Base-by-base conservation (phyloP, 2,888 invertebrate genomes). In the Cactoblastis cactorum region DNA sequence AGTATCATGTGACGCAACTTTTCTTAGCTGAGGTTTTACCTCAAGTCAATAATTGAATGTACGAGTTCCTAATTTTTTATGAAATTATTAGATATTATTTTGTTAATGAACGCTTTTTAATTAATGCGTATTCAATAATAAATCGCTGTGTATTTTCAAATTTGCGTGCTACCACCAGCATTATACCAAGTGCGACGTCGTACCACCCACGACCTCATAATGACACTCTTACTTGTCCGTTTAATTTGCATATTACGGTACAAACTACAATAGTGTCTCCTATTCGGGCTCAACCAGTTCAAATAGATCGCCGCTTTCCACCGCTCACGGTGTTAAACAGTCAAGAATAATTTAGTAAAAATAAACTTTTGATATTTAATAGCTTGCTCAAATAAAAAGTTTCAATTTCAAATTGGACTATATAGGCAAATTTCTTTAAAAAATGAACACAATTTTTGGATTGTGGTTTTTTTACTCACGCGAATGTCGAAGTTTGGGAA, bases 211-310 rank as follows among this genome's bases (percentile, higher is more conserved):
- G 56, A 58, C 67, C 62, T 65, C 65, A 69, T 80, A 85, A 85
- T 86, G 73, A 84, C 79, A 76, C 78, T 71, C 70, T n/a, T 71
- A 68, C 72, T 80, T 75, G 74, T 80, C 77, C 75, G 69, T 78
- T 78, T 80, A 83, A 86, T 87, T 87, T 87, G 77, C 84, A 86
- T 86, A 76, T 74, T 80, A 79, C 35, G 28, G 9, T 9, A 3
- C 5, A 34, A 35, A 35, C 71, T 76, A 77, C 69, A 69, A 73
- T 71, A 71, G 77, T 73, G 69, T 69, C 63, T 62, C 66, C 67
- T 69, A 63, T 59, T 59, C 59, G 61, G 61, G 69, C 70, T 66
- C 62, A 62, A 59, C 62, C 65, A 70, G 72, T 67, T 68, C 65
- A 64, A 64, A 68, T 69, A 75, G 77, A 76, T 69, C 51, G 53